These are phyloP conservation scores for Trichopoda pennipes DNA, from an alignment of 2,888 invertebrate genomes.

Conservation along the genomic window DNA sequence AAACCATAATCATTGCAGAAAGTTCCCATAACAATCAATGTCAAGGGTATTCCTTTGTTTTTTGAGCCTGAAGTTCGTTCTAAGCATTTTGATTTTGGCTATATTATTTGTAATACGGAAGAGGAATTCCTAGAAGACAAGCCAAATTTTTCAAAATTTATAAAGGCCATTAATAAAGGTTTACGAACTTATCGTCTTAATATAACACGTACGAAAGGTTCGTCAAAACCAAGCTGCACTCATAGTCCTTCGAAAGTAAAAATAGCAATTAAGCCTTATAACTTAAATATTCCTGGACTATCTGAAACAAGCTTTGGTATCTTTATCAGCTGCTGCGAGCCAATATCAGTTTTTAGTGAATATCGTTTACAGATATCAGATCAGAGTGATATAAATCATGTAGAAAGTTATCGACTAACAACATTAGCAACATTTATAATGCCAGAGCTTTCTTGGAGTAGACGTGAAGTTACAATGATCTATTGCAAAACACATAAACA, in stretches of 20 bases:
- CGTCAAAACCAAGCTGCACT: constrained; percentile 55
- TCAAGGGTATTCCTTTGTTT: constrained; percentile 76
- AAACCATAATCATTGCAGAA: constrained; percentile 65
- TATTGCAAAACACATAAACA: constrained; percentile 71
- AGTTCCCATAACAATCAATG: constrained; percentile 73
- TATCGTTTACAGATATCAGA: constrained; percentile 73
- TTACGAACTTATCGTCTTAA: constrained; percentile 73
- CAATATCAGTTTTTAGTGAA: constrained; percentile 70
- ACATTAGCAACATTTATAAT: constrained; percentile 71
- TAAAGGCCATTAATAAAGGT: constrained; percentile 75
- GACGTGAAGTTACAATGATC: constrained; percentile 70
- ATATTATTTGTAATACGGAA: constrained; percentile 71
- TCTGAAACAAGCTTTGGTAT: constrained; percentile 68
- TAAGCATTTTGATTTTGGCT: constrained; percentile 72
- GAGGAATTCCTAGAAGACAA: constrained; percentile 67
- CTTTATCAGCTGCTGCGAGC: constrained; percentile 71
- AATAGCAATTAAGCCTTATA: constrained; percentile 72
- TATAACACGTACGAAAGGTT: constrained; percentile 70
- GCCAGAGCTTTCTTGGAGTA: constrained; percentile 72
- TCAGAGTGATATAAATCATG: constrained; percentile 70
- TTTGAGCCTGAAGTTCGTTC: constrained; percentile 74
- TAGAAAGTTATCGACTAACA: constrained; percentile 69
- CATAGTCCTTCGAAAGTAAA: constrained; percentile 66
- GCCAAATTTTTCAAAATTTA: constrained; percentile 67
- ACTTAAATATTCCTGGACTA: constrained; percentile 66